Percentiles rank a stretch among this genome's conserved stretches.
Evolutionary conservation across 2,888 invertebrate genomes (phyloP).

Genomic region (Ophion costatus): DNA sequence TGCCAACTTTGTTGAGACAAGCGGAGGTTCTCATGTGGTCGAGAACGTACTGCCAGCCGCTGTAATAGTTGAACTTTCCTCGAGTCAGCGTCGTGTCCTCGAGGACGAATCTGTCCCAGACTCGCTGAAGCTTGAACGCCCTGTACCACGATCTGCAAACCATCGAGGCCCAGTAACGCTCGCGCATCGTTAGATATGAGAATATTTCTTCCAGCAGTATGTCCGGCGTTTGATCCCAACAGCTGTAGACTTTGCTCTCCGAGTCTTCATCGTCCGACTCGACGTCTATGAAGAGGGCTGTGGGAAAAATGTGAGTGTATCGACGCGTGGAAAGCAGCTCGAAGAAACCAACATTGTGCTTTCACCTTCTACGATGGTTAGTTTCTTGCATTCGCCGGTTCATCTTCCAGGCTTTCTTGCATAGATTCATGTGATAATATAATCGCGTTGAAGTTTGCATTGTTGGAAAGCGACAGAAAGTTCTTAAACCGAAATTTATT

Average conservation of each 20-base stretch:
- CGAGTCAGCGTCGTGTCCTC: conserved; percentile 90
- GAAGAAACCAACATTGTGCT: no score
- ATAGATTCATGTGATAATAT: no score
- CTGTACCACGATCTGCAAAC: conserved; percentile 88
- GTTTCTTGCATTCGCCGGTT: no score
- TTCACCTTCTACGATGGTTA: no score
- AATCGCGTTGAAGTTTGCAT: no score
- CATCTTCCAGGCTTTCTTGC: no score
- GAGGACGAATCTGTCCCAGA: conserved; percentile 91
- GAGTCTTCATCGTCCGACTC: conserved; percentile 81
- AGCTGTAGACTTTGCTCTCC: conserved; percentile 83
- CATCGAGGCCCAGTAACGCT: conserved; percentile 90
- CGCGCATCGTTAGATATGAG: conserved; percentile 87
- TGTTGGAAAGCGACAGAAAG: no score
- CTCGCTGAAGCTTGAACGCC: conserved; percentile 89
- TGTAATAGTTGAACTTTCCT: conserved; percentile 91
- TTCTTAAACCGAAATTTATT: no score
- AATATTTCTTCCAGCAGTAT: conserved; percentile 90
- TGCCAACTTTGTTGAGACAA: conserved; percentile 89
- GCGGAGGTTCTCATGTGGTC: conserved; percentile 90
- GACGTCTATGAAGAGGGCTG: conserved; percentile 85
- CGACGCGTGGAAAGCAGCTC: no score
- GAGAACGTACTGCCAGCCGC: conserved; percentile 91
- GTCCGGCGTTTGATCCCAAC: conserved; percentile 89
- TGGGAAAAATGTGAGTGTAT: not conserved